phyloP scores from a whole-genome alignment of 2,797 vertebrate genomes.

The Thunnus albacares region DNA sequence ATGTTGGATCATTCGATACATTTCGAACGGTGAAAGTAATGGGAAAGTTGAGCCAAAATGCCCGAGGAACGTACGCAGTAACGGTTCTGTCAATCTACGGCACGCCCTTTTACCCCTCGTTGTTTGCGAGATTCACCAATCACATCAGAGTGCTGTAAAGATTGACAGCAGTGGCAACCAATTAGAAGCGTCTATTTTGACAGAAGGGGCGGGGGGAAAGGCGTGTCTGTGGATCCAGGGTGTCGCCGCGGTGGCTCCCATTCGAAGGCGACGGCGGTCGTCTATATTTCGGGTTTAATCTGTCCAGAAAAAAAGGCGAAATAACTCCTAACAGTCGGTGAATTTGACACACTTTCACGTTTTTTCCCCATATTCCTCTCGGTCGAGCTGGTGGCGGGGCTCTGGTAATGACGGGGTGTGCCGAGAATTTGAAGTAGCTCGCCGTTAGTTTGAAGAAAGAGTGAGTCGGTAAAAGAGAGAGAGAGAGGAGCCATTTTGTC shows the following conservation, averaged over 20 bases:
- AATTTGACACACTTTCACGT: conserved; percentile 41
- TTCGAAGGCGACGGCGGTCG: conserved; percentile 91
- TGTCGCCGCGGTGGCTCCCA: conserved; percentile 86
- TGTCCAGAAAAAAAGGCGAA: conserved; percentile 51
- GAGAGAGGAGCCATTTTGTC: conserved; percentile 91
- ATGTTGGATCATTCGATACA: conserved; percentile 69
- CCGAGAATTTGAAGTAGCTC: conserved; percentile 85
- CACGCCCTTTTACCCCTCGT: conserved; percentile 61
- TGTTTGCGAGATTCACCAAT: conserved; percentile 66
- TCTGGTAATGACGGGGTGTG: conserved; percentile 85
- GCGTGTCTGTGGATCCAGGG: conserved; percentile 78
- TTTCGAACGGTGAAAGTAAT: conserved; percentile 17
- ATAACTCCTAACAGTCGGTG: conserved; percentile 46
- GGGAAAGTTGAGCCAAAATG: conserved; percentile 72
- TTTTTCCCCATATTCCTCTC: conserved; percentile 42
- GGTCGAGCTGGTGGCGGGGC: conserved; percentile 59
- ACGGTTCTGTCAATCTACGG: conserved; percentile 65
- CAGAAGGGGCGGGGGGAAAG: conserved; percentile 72
- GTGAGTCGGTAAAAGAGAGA: conserved; percentile 75
- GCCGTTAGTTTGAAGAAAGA: conserved; percentile 88
- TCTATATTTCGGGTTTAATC: conserved; percentile 81
- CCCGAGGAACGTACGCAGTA: conserved; percentile 64
- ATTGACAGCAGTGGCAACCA: conserved; percentile 53
- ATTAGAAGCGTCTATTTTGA: conserved; percentile 42
- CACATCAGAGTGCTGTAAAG: fast-evolving